phyloP scores from a whole-genome alignment of 2,113 vertebrate species.

The Dromaius novaehollandiae region DNA sequence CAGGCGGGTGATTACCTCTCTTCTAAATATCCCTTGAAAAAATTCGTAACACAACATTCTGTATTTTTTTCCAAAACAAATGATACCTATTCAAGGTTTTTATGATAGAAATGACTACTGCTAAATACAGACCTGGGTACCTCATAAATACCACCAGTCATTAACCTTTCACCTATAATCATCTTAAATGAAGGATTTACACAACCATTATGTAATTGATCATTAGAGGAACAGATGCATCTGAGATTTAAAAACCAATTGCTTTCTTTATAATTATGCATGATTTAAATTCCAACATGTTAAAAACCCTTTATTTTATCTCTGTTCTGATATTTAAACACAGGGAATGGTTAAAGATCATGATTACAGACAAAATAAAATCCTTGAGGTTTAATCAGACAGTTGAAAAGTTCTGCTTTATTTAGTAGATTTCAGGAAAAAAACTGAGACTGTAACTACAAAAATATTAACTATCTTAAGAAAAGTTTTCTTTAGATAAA shows the following conservation, averaged over 20 bases:
- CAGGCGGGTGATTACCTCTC: not conserved
- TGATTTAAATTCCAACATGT: not conserved
- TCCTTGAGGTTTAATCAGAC: not conserved
- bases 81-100: not conserved
- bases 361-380: not conserved
- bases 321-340: not conserved
- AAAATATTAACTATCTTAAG: not conserved
- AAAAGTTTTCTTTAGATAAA: not conserved
- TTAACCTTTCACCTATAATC: conserved; percentile 75
- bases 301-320: not conserved
- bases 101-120: not conserved
- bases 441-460: not conserved
- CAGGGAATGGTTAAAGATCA: not conserved
- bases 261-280: conserved; percentile 39
- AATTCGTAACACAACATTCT: not conserved
- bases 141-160: conserved; percentile 43
- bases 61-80: not conserved
- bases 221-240: conserved; percentile 57
- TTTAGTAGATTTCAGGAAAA: not conserved
- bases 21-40: not conserved
- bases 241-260: conserved; percentile 51
- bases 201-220: conserved; percentile 71
- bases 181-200: conserved; percentile 65
- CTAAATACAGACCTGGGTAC: conserved; percentile 45
- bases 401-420: not conserved